Base-by-base conservation (phyloP, 2,797 vertebrate species). In the Bryconaethiops microstoma region DNA sequence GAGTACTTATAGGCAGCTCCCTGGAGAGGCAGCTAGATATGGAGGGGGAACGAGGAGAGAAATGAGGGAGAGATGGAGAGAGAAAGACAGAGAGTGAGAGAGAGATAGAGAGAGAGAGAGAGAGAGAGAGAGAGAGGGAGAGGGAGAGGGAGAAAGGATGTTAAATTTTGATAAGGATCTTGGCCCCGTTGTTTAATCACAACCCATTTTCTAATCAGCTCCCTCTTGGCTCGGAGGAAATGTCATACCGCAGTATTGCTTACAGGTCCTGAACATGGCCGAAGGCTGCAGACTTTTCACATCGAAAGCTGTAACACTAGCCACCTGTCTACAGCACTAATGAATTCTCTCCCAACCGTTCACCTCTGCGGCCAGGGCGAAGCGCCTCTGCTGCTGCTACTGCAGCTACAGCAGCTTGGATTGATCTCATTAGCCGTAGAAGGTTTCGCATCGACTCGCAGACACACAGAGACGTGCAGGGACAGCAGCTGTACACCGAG, bases 1-100 rank as follows among this genome's bases (percentile, higher is more conserved):
- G 94, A 95, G 93, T 94, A 94, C 94, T 94, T 93, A 93, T 91
- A 94, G 90, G 87, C 90, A 82, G 88, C 92, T 94, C 93, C 93
- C 93, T 78, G 77, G 93, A 94, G 94, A 93, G 89, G 92, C 87
- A 81, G 84, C 88, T 83, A 91, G 87, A 91, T 91, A 88, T 84
- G 85, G 86, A 78, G 69, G 79, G 69, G 65, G 74, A 79, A 42
- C 7, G 4, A 1, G 60, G 35, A 55, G 9, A 59, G 52, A 69
- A 40, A 40, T 17, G 63, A 64, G 57, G 25, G 1, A 60, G 21
- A 23, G 62, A 17, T n/a, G n/a, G n/a, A n/a, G n/a, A n/a, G n/a
- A n/a, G n/a, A n/a, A n/a, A n/a, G n/a, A n/a, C n/a, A n/a, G n/a
- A n/a, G n/a, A n/a, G n/a, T n/a, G n/a, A n/a, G n/a, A n/a, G n/a